Conservation (phyloP, 2,113 vertebrate species). For the Platichthys stellatus region DNA sequence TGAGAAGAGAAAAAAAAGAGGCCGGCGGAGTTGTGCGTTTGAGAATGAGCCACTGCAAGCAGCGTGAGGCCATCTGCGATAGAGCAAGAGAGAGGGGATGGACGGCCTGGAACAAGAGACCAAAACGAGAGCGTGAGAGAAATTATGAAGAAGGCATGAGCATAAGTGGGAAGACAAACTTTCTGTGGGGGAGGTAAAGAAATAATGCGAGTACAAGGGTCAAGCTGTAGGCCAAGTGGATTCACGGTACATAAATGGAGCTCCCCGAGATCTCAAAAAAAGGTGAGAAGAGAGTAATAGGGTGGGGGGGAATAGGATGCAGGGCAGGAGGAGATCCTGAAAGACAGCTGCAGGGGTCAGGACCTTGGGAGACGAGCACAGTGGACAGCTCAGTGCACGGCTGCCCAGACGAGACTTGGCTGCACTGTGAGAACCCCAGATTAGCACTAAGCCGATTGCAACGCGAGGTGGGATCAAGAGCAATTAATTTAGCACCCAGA, state of each 20-base stretch:
- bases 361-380: slow-evolving; percentile 49
- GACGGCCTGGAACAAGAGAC: slow-evolving; percentile 4
- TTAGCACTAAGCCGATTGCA: slow-evolving; percentile 79
- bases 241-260: slow-evolving; percentile 26
- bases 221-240: slow-evolving; percentile 9
- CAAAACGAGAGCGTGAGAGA: slow-evolving; percentile 20
- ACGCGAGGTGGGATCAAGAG: slow-evolving; percentile 73
- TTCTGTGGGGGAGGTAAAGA: slow-evolving; percentile 4
- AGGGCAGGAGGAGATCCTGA: slow-evolving; percentile 8
- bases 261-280: neutral
- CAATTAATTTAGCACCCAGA: slow-evolving; percentile 80
- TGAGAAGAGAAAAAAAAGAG: neutral
- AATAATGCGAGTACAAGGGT: slow-evolving; percentile 16
- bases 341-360: slow-evolving; percentile 48
- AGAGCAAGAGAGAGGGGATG: neutral
- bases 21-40: slow-evolving; percentile 3
- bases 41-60: slow-evolving; percentile 30
- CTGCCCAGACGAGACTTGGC: slow-evolving; percentile 66
- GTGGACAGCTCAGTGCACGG: slow-evolving; percentile 46
- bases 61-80: slow-evolving; percentile 44
- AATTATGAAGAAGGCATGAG: slow-evolving; percentile 22
- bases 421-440: slow-evolving; percentile 66
- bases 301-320: neutral
- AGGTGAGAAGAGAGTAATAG: neutral
- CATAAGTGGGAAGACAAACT: slow-evolving; percentile 6